Percentiles rank a stretch among this genome's conserved stretches.
phyloP scores from a whole-genome alignment of 2,888 invertebrate species.

The Archips crataeganus region DNA sequence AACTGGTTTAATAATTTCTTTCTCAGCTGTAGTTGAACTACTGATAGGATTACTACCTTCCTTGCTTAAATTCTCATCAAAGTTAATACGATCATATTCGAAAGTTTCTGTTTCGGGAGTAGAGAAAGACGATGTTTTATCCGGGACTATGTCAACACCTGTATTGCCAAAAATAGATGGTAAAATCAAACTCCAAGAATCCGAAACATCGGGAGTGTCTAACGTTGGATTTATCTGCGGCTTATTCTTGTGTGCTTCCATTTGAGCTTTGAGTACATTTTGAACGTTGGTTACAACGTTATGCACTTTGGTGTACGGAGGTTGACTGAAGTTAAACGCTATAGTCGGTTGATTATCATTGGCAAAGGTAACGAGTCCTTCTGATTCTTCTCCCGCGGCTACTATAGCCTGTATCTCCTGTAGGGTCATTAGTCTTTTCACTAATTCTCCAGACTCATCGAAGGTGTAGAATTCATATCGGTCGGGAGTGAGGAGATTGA shows the following conservation, averaged over 20 bases:
- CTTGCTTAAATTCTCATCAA: slow-evolving; percentile 66
- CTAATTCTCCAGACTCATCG: slow-evolving; percentile 92
- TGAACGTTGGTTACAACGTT: slow-evolving; percentile 94
- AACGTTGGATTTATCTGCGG: slow-evolving; percentile 79
- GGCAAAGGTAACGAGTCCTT: slow-evolving; percentile 81
- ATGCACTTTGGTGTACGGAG: slow-evolving; percentile 89
- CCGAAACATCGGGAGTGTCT: slow-evolving; percentile 90
- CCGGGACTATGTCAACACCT: slow-evolving; percentile 86
- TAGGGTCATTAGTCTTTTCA: slow-evolving; percentile 93
- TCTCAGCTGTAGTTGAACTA: slow-evolving; percentile 54
- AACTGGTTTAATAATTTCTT: slow-evolving; percentile 46
- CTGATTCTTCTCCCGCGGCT: slow-evolving; percentile 91
- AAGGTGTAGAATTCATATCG: slow-evolving; percentile 95
- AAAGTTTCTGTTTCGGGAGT: slow-evolving; percentile 78
- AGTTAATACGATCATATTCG: slow-evolving; percentile 59
- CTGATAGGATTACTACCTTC: slow-evolving; percentile 64
- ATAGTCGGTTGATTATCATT: slow-evolving; percentile 79
- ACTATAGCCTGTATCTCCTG: slow-evolving; percentile 94
- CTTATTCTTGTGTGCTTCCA: slow-evolving; percentile 87
- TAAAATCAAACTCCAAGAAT: slow-evolving; percentile 93
- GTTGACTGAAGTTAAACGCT: slow-evolving; percentile 80
- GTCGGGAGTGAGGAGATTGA: slow-evolving; percentile 92
- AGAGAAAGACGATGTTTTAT: slow-evolving; percentile 74
- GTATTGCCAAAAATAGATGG: slow-evolving; percentile 92
- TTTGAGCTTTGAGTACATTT: slow-evolving; percentile 92